phyloP scores from a whole-genome alignment of 1,140 invertebrate genomes.

The Leptestheria dahalacensis region DNA sequence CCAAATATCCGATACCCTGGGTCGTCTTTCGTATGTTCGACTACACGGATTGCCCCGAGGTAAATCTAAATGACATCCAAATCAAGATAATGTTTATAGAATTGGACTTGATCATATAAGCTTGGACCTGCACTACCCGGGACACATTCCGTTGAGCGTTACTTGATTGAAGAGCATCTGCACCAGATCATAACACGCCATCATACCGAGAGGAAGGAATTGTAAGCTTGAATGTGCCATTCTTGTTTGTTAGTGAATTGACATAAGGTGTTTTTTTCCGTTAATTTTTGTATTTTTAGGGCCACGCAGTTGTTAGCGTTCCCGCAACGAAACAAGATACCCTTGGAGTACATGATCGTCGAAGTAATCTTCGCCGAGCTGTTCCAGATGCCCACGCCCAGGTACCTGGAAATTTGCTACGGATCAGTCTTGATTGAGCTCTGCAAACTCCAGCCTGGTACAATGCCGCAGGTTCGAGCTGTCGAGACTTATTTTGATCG shows the following conservation, averaged over 20 bases:
- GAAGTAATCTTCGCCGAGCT: constrained; percentile 91
- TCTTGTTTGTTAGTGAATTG: neutral
- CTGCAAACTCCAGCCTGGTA: constrained; percentile 89
- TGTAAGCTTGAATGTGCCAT: constrained; percentile 35
- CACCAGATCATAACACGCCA: constrained; percentile 83
- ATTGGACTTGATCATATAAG: constrained; percentile 14
- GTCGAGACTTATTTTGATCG: too few species aligned
- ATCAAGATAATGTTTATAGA: constrained; percentile 10
- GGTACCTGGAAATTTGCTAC: constrained; percentile 84
- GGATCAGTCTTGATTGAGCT: constrained; percentile 91
- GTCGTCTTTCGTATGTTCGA: constrained; percentile 92
- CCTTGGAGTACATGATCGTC: constrained; percentile 94
- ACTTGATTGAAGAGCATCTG: constrained; percentile 93
- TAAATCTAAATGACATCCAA: constrained; percentile 16
- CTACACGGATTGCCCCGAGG: constrained; percentile 95
- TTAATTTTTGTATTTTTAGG: constrained; percentile 28
- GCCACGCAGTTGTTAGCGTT: constrained; percentile 81
- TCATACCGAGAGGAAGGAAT: constrained; percentile 81
- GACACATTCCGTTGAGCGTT: constrained; percentile 91
- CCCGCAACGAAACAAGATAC: constrained; percentile 84
- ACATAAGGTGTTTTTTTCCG: constrained; percentile 1
- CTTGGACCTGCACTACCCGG: constrained; percentile 57
- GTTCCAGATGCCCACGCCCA: constrained; percentile 75
- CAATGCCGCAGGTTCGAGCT: constrained; percentile 75
- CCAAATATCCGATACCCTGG: constrained; percentile 74